Base-by-base conservation (phyloP, 1,140 invertebrate species). In the Latrodectus geometricus region DNA sequence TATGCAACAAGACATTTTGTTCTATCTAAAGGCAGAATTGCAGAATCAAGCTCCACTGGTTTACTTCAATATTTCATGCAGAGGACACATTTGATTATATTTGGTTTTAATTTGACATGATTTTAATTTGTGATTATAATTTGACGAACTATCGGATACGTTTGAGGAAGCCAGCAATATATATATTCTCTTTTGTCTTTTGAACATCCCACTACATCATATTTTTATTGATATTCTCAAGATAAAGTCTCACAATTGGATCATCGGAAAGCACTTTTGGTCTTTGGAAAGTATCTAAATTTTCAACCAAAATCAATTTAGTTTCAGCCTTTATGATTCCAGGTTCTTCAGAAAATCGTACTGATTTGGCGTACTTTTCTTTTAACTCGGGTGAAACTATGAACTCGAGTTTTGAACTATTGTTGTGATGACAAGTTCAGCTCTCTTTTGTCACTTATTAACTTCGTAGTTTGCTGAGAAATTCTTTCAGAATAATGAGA, bases 221-320 rank as follows among this genome's bases (percentile, higher is more conserved):
- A 23, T 23, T 35, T 21, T 66, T 23, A 48, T 78, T 56, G 48
- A n/a, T 4, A 35, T 65, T 14, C 8, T 48, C 76, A 78, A 78
- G 35, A 3, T 15, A 8, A 23, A 56, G 54, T 78, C 56, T 78
- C 8, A 11, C n/a, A 35, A 65, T 78, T 2, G 61, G 54, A 66
- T 65, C 56, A 17, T 54, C 35, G 9, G 79, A 68, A 11, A 81
- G 21, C 23, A 72, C 50, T 35, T 12, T 81, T 15, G 66, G 79
- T n/a, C 9, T 12, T 7, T 9, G 9, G 23, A 69, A 70, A 72
- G 70, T 12, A 20, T 72, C 68, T 12, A 1, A 0, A 20, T 35
- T 68, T 20, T 70, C 49, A 9, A 5, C 17, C 8, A 66, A 23
- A 8, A 79, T 50, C 5, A 79, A 23, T 15, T 8, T 35, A 11